Evolutionary conservation across 2,797 vertebrate species (phyloP), one percentile per base, ranked within the genome.

Genomic region (Astyanax mexicanus): DNA sequence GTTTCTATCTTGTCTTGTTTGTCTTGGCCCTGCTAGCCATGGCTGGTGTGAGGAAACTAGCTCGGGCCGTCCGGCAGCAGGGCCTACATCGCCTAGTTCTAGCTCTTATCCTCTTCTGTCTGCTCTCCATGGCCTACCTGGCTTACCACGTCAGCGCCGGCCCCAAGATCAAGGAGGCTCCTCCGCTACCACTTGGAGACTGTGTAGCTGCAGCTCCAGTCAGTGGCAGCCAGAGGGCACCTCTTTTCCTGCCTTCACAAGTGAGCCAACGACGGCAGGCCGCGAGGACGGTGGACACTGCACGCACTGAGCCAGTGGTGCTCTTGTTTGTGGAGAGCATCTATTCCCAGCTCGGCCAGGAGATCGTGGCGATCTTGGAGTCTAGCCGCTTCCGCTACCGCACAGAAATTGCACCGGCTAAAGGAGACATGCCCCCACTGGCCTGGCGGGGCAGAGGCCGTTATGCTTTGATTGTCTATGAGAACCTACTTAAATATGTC

Each of bases 311-410:
- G 0, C 93, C 93, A 0, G 94, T 91, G 0, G 91, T 96, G n/a
- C 93, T 99, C 60, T 92, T 99, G 3, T 95, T 99, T 0, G 97
- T 99, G 81, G 98, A 99, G 80, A 99, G 97, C 72, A 96, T 98
- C 73, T 99, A 99, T 79, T 98, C 97, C 13, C 97, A 98, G 85
- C 91, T 99, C 35, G 98, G 98, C 44, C 98, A 98, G 89, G 97
- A 99, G 72, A 96, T 99, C 47, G 88, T 98, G 83, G 95, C 96
- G 72, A 95, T 98, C 79, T 86, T 99, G 9, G 98, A 99, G 86
- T 98, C 98, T 19, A 97, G 96, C 44, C 93, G 93, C 70, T 98
- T 97, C 88, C 96, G 88, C 61, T 98, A 97, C 84, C 95, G 94
- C 72, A 96, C 98, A 93, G 95, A 98, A 88, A 97, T 99, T 0